Percentiles rank a stretch among this genome's conserved stretches.
Evolutionary conservation across 2,797 vertebrate genomes (phyloP).

Genomic region (Pantherophis vulpinus): DNA sequence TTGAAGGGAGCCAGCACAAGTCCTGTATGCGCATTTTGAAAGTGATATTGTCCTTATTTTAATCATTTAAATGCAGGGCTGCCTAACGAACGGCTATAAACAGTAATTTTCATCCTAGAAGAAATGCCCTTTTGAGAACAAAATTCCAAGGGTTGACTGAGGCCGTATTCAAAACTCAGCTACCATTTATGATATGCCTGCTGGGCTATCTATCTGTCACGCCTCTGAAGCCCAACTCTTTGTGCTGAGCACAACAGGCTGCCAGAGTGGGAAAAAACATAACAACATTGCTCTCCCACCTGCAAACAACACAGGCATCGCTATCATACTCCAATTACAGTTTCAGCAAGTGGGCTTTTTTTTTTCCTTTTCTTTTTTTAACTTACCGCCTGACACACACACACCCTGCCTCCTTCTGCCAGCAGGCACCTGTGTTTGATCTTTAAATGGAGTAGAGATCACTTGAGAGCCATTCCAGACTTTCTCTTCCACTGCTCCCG

Average conservation of each 20-base stretch:
- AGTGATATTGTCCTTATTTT: background rate
- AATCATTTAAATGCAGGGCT: background rate
- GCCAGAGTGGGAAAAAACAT: background rate
- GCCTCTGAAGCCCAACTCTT: background rate
- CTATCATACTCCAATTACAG: background rate
- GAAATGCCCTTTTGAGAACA: background rate
- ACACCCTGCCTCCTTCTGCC: background rate
- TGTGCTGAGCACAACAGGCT: background rate
- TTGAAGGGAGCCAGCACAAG: background rate
- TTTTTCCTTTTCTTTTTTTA: background rate
- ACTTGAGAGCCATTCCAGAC: background rate
- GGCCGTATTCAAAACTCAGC: background rate
- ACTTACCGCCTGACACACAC: background rate
- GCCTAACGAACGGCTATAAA: background rate
- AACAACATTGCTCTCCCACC: background rate
- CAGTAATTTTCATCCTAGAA: background rate
- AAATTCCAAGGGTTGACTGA: background rate
- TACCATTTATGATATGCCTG: background rate
- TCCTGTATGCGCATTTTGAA: background rate
- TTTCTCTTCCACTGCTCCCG: background rate
- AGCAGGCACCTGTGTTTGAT: conserved; percentile 3
- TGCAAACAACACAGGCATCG: background rate
- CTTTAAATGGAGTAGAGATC: conserved; percentile 33
- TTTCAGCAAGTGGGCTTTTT: background rate
- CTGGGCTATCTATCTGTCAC: background rate